Percentiles rank a stretch among this genome's conserved stretches.
Conservation (phyloP, 2,113 vertebrate genomes). For the Bungarus multicinctus region DNA sequence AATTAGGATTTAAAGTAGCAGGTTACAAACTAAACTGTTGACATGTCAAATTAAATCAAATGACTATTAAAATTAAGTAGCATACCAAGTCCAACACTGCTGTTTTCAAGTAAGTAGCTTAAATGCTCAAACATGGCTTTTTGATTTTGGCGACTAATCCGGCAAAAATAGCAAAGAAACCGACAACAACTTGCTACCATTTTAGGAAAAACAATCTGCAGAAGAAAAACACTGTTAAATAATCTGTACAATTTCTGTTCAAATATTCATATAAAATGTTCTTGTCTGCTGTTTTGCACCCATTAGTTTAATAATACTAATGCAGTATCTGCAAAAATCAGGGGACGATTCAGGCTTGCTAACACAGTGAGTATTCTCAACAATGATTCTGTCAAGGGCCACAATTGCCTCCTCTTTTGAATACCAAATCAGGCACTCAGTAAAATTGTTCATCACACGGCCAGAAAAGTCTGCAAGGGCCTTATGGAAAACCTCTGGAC, state of each 20-base stretch:
- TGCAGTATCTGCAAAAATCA: not conserved
- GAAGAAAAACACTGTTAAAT: constrained; percentile 52
- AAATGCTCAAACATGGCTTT: constrained; percentile 99
- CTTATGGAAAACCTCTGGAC: too few species aligned
- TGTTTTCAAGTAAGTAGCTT: constrained; percentile 96
- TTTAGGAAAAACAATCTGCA: constrained; percentile 95
- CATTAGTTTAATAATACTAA: not conserved
- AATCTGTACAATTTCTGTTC: constrained; percentile 1
- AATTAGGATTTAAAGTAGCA: not conserved
- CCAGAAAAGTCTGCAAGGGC: too few species aligned
- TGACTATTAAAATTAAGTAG: constrained; percentile 8
- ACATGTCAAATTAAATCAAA: not conserved
- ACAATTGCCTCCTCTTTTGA: not conserved
- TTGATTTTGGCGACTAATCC: constrained; percentile 97
- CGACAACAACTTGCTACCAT: constrained; percentile 99
- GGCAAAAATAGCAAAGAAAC: constrained; percentile 98
- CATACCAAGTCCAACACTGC: constrained; percentile 93
- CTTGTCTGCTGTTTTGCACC: not conserved
- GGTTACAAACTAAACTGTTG: not conserved
- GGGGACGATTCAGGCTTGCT: not conserved
- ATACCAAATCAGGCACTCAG: not conserved
- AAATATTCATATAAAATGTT: not conserved
- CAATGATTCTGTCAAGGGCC: not conserved
- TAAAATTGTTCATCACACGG: too few species aligned
- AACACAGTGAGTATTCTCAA: not conserved